These are phyloP conservation scores for Rhodophaea formosa DNA, from an alignment of 2,888 invertebrate genomes.

Conservation along the genomic window DNA sequence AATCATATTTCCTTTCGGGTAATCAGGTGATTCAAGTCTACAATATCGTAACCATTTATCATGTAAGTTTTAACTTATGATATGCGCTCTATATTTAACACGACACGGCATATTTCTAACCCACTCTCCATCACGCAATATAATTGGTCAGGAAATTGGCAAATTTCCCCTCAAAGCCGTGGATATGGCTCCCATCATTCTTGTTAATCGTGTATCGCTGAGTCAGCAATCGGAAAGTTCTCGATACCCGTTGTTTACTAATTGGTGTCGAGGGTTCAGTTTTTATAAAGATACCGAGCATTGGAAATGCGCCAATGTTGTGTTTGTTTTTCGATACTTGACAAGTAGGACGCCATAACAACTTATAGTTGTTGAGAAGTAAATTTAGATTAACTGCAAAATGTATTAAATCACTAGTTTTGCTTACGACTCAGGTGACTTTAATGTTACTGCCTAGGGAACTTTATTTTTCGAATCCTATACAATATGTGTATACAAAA, in stretches of 20 bases:
- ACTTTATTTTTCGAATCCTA: too few species aligned
- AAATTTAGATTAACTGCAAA: too few species aligned
- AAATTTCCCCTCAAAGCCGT: background rate
- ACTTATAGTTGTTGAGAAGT: background rate
- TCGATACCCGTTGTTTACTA: background rate
- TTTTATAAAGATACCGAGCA: background rate
- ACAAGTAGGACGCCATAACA: background rate
- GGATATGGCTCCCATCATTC: background rate
- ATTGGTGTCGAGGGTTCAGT: background rate
- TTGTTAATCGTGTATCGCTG: background rate
- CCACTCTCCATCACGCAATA: background rate
- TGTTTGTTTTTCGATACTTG: background rate
- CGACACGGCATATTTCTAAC: background rate
- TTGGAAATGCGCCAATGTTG: constrained; percentile 3
- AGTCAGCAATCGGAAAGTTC: constrained; percentile 6
- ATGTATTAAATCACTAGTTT: too few species aligned
- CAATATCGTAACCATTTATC: too few species aligned
- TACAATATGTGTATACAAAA: too few species aligned
- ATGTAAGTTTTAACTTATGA: too few species aligned
- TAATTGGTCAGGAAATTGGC: too few species aligned
- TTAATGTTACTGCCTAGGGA: too few species aligned
- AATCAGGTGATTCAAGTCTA: too few species aligned
- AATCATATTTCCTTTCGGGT: too few species aligned
- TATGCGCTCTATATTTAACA: too few species aligned
- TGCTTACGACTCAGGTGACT: too few species aligned